Conservation (phyloP, 1,140 invertebrate species). For the Lasioglossum albipes region DNA sequence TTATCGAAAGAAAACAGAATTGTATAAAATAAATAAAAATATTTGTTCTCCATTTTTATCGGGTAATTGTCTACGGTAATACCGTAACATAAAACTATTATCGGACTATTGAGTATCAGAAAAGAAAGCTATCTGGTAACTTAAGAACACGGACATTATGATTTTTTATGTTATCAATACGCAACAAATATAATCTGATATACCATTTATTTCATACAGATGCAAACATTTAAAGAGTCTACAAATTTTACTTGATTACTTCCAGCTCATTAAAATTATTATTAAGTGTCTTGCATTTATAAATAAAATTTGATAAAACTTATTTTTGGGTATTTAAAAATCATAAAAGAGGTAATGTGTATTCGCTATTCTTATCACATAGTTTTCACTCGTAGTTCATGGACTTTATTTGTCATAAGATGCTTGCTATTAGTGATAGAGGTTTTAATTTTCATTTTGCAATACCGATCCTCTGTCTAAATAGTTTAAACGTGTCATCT, state of each 20-base stretch:
- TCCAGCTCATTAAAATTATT: too few species aligned
- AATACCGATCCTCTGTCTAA: neutral
- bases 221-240: too few species aligned
- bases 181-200: neutral
- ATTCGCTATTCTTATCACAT: neutral
- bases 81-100: neutral
- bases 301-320: too few species aligned
- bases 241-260: too few species aligned
- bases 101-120: neutral
- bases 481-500: constrained; percentile 13
- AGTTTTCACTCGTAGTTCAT: neutral
- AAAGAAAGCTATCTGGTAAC: constrained; percentile 9
- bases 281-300: too few species aligned
- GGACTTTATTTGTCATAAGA: neutral
- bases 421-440: neutral
- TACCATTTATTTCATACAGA: neutral
- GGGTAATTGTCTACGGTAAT: too few species aligned
- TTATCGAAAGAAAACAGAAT: too few species aligned
- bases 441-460: neutral
- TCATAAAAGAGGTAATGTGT: neutral
- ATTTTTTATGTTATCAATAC: constrained; percentile 8
- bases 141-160: constrained; percentile 35
- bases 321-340: too few species aligned
- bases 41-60: neutral
- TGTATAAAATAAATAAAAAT: too few species aligned